These are phyloP conservation scores for Kryptopterus vitreolus DNA, from an alignment of 2,797 vertebrate genomes.

Conservation along the genomic window DNA sequence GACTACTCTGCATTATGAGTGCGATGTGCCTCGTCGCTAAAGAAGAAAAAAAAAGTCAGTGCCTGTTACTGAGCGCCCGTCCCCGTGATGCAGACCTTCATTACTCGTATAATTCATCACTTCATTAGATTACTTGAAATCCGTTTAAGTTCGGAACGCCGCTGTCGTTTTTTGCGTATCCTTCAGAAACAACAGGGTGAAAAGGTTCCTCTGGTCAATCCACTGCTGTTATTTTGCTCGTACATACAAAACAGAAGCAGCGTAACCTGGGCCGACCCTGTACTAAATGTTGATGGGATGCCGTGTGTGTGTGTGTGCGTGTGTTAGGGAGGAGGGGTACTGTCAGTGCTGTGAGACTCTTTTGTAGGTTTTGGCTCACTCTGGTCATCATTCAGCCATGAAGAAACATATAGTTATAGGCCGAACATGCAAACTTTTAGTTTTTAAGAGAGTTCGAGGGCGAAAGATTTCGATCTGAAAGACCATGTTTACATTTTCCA, in stretches of 20 bases:
- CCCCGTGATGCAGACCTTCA: background rate
- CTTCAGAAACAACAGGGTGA: constrained; percentile 14
- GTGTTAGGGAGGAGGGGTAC: background rate
- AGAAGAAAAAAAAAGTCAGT: too few species aligned
- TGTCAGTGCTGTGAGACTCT: background rate
- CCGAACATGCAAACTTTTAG: background rate
- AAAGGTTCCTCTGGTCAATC: background rate
- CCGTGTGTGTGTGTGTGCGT: background rate
- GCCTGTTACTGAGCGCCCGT: background rate
- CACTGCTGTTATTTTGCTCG: background rate
- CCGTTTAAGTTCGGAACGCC: background rate
- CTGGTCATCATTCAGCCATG: constrained; percentile 1
- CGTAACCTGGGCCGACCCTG: constrained; percentile 32
- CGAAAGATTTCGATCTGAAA: background rate
- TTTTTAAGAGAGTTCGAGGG: too few species aligned
- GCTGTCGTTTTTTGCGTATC: background rate
- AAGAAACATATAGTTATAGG: background rate
- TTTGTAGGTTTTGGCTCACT: background rate
- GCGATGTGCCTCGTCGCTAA: background rate
- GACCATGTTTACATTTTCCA: background rate
- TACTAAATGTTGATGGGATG: constrained; percentile 1
- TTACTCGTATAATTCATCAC: constrained; percentile 3
- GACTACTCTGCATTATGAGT: background rate
- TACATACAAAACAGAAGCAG: background rate
- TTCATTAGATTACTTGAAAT: constrained; percentile 20